phyloP scores from a whole-genome alignment of 2,113 vertebrate species.

The Serinus canaria region DNA sequence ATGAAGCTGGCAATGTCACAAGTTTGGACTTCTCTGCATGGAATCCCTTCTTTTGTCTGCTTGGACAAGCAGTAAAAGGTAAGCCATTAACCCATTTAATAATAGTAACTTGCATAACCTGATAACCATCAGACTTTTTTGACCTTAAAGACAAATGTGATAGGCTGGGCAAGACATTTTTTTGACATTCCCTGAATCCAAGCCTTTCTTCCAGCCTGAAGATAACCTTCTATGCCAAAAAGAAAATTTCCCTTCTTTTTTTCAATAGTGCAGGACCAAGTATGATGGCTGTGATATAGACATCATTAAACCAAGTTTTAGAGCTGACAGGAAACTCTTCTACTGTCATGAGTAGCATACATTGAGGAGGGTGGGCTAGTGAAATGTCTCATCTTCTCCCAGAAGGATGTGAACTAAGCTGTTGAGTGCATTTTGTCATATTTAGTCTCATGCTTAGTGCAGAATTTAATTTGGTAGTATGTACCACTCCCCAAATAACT shows the following conservation, averaged over 20 bases:
- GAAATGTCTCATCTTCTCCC: neutral
- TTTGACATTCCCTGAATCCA: neutral
- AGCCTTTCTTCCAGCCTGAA: neutral
- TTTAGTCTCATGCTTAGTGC: neutral
- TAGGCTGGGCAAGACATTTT: neutral
- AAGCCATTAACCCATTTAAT: neutral
- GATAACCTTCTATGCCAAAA: neutral
- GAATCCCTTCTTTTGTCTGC: neutral
- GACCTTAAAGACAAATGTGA: neutral
- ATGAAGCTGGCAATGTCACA: neutral
- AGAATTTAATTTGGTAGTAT: neutral
- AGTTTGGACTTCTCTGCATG: neutral
- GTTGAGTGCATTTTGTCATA: neutral
- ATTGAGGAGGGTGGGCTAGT: fast-evolving
- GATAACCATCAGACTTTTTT: neutral
- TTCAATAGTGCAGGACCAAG: neutral
- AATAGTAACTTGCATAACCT: neutral
- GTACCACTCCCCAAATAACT: neutral
- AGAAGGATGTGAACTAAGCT: neutral
- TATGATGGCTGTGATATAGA: neutral
- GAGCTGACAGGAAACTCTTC: neutral
- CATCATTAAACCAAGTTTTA: neutral
- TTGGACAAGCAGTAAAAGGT: neutral
- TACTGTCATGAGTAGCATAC: neutral
- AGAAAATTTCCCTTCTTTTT: neutral